These are phyloP conservation scores for Incurvaria masculella DNA, from an alignment of 2,888 invertebrate species.

Conservation along the genomic window DNA sequence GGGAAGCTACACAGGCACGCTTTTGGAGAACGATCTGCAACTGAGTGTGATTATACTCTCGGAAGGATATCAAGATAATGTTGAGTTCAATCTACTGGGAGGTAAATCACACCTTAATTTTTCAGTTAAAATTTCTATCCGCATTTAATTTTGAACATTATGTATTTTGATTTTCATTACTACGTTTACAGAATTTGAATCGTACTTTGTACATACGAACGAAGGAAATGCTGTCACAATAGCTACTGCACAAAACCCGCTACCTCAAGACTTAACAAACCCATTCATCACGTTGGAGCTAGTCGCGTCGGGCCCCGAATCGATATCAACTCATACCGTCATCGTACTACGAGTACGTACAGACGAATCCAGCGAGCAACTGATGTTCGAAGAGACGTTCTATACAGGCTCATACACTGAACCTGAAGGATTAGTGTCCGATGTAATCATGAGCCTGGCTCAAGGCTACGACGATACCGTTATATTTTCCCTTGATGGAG, in stretches of 20 bases:
- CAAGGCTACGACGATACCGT: constrained; percentile 20
- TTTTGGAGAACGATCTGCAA: constrained; percentile 15
- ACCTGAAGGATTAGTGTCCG: constrained; percentile 14
- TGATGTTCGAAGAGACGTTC: constrained; percentile 18
- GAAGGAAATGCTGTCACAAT: constrained; percentile 14
- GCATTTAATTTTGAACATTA: not conserved
- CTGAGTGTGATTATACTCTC: constrained; percentile 20
- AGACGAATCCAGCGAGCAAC: constrained; percentile 7
- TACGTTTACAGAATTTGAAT: constrained; percentile 18
- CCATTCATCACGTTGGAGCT: constrained; percentile 20
- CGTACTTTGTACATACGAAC: constrained; percentile 13
- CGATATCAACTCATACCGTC: constrained; percentile 20
- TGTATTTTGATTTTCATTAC: not conserved
- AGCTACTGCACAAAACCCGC: constrained; percentile 11
- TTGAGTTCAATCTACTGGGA: constrained; percentile 21
- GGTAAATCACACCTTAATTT: constrained; percentile 21
- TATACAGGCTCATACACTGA: constrained; percentile 21
- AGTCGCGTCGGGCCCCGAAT: constrained; percentile 19
- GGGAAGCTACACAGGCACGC: constrained; percentile 20
- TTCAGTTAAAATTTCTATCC: too few relatives aligned
- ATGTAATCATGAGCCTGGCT: constrained; percentile 14
- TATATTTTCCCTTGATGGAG: constrained; percentile 21
- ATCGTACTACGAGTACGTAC: constrained; percentile 19
- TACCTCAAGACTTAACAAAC: constrained; percentile 20
- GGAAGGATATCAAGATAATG: constrained; percentile 20